A percentile compares a stretch with the other conserved stretches of the same genome.
phyloP scores from a whole-genome alignment of 2,888 invertebrate genomes.

The Apodemia mormo region DNA sequence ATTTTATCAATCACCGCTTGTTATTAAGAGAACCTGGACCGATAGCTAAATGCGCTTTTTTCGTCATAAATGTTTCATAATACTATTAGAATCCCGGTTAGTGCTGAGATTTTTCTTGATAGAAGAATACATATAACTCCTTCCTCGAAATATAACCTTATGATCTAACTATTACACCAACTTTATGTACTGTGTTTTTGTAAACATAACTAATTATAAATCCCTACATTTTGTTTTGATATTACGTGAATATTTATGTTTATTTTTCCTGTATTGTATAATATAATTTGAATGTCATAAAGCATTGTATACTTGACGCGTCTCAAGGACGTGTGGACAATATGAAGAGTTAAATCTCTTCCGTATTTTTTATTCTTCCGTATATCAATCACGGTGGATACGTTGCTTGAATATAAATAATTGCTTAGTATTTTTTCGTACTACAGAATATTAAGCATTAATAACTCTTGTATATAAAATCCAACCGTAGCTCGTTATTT shows the following conservation, averaged over 20 bases:
- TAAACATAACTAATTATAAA: too few species aligned
- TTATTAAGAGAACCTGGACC: too few species aligned
- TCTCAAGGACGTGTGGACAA: constrained; percentile 67
- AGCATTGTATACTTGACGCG: constrained; percentile 7
- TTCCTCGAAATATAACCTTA: too few species aligned
- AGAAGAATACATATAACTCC: too few species aligned
- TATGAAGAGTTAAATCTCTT: constrained; percentile 58
- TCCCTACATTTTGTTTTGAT: too few species aligned
- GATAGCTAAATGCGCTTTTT: too few species aligned
- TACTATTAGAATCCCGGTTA: too few species aligned
- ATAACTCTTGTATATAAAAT: constrained; percentile 31
- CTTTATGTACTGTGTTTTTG: too few species aligned
- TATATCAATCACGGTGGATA: constrained; percentile 39
- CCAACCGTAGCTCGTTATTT: neutral
- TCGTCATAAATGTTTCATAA: too few species aligned
- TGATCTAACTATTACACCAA: too few species aligned
- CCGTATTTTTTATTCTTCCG: constrained; percentile 58
- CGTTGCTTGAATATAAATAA: constrained; percentile 73
- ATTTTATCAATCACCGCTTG: too few species aligned
- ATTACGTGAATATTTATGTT: neutral
- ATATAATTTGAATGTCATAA: neutral
- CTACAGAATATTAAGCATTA: neutral
- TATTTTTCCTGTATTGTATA: neutral
- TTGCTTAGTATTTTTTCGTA: constrained; percentile 8
- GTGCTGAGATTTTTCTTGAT: too few species aligned